A percentile compares a stretch with the other conserved stretches of the same genome.
Conservation (phyloP, 1,140 invertebrate genomes). For the Pseudachorutes palmiensis region DNA sequence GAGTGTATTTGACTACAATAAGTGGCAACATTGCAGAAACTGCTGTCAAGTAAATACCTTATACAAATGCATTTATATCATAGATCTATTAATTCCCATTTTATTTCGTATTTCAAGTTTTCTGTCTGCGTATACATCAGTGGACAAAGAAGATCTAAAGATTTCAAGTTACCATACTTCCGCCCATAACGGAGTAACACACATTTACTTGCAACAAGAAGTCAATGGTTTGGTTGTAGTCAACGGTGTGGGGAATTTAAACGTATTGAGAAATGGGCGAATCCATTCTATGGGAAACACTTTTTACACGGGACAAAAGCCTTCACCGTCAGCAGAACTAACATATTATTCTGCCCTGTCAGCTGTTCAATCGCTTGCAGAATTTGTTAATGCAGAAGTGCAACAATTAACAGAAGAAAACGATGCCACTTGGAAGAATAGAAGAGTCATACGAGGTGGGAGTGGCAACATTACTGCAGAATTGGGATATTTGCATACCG, state of each 20-base stretch:
- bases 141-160: not conserved
- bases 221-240: not conserved
- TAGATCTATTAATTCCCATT: too few species aligned
- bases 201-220: slow-evolving; percentile 1
- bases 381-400: too few species aligned
- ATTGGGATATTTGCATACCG: not conserved
- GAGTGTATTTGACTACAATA: too few species aligned
- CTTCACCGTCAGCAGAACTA: not conserved
- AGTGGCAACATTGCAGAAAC: too few species aligned
- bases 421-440: too few species aligned
- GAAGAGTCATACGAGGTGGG: too few species aligned
- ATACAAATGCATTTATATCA: too few species aligned
- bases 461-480: not conserved
- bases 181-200: slow-evolving; percentile 1
- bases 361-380: not conserved
- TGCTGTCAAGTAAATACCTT: too few species aligned
- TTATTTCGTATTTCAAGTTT: too few species aligned
- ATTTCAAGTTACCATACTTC: slow-evolving; percentile 3
- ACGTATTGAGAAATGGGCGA: not conserved
- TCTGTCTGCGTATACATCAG: too few species aligned
- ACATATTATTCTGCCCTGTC: not conserved
- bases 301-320: not conserved
- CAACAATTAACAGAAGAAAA: too few species aligned
- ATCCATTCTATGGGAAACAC: not conserved
- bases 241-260: slow-evolving; percentile 4